Evolutionary conservation across 1,140 invertebrate genomes (phyloP).

Genomic region (Fragariocoptes setiger): DNA sequence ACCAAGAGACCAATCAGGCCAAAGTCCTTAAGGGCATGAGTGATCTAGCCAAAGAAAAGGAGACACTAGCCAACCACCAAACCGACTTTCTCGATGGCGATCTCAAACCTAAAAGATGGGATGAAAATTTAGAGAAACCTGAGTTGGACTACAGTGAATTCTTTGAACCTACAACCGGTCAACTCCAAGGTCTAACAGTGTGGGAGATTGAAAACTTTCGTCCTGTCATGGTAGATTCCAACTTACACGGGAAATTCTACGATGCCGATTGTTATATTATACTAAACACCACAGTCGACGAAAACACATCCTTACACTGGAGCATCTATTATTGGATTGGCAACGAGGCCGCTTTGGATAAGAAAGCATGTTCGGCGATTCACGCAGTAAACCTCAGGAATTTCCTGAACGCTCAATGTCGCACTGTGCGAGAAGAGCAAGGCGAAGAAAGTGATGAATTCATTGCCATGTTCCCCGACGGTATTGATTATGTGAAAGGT

Average conservation of each 20-base stretch:
- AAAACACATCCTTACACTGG: slow-evolving; percentile 54
- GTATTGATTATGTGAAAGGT: slow-evolving; percentile 84
- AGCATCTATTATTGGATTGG: slow-evolving; percentile 99
- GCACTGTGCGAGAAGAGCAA: slow-evolving; percentile 94
- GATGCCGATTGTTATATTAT: slow-evolving; percentile 97
- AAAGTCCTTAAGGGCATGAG: slow-evolving; percentile 93
- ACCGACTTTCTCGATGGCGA: slow-evolving; percentile 2
- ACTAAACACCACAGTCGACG: slow-evolving; percentile 55
- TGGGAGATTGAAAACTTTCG: slow-evolving; percentile 99
- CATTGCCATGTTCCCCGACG: slow-evolving; percentile 56
- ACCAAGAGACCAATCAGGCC: slow-evolving; percentile 61
- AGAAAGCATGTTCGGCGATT: slow-evolving; percentile 89
- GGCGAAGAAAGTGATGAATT: slow-evolving; percentile 84
- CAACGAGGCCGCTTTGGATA: slow-evolving; percentile 72
- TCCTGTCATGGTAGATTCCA: slow-evolving; percentile 43
- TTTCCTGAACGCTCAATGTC: slow-evolving; percentile 63
- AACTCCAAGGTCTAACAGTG: slow-evolving; percentile 29
- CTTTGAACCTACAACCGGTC: slow-evolving; percentile 87
- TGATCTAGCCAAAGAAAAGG: slow-evolving; percentile 69
- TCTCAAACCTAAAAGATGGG: slow-evolving; percentile 31
- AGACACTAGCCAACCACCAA: slow-evolving; percentile 18
- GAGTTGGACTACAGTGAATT: slow-evolving; percentile 94
- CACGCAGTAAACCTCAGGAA: slow-evolving; percentile 94
- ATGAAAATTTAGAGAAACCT: slow-evolving; percentile 72
- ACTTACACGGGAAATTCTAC: slow-evolving; percentile 58